Base-by-base conservation (phyloP, 2,797 vertebrate genomes). In the Chelmon rostratus region DNA sequence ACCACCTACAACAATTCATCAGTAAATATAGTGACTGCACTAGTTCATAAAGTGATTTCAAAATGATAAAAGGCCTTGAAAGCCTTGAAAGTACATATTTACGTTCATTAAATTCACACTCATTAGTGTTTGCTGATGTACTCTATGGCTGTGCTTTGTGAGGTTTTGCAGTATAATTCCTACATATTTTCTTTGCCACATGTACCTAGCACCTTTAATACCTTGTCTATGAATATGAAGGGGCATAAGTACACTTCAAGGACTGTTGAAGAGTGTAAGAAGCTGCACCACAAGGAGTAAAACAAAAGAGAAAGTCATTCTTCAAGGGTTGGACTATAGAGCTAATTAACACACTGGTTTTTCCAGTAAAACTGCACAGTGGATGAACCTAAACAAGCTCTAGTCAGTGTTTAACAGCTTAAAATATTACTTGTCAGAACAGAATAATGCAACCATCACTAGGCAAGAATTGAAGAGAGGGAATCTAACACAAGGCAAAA, bases 161-260 rank as follows among this genome's bases (percentile, higher is more conserved):
- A 76, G 67, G 28, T 65, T 79, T 67, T 68, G 37, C 57, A 72
- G 58, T 59, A 46, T 11, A 15, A 56, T 49, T 77, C 61, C 16
- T 62, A 44, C 25, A 65, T 28, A 19, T 75, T 49, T 59, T 67
- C 35, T 71, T 79, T 44, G 33, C n/a, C 68, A 85, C 28, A 28
- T 64, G 50, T 80, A 82, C 52, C 58, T 68, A 88, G 81, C 87
- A 86, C 80, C 76, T 85, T n/a, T 23, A 37, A 77, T 37, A 65
- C 38, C 63, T 65, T 37, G 56, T 78, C 62, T 40, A 73, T 63
- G 15, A 77, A 53, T 72, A 59, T 40, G 21, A 81, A 68, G 65
- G 71, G 23, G 10, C 7, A 40, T 91, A 94, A 94, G 91, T 92
- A 93, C 94, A 95, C 90, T 94, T 94, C 54, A 64, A 82, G 86